Evolutionary conservation across 2,888 invertebrate species (phyloP), one percentile per base, ranked within the genome.

Genomic region (Hesperia comma): DNA sequence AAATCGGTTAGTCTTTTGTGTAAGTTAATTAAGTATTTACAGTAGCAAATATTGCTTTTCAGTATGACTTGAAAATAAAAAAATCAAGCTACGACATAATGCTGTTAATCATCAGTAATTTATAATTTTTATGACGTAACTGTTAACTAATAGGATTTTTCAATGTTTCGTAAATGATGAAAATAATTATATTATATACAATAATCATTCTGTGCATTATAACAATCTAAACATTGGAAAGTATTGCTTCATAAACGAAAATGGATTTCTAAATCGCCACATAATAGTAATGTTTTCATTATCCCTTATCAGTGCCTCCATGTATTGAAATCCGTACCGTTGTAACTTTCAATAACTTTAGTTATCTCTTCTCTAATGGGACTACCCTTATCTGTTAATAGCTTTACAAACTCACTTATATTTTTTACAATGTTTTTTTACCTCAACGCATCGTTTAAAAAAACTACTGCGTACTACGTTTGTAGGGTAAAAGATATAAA

Each of bases 361-460:
- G 60, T 66, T 66, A 66, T 66, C 66, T 61, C 15, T 21, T 15
- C 43, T 61, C 60, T 66, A 66, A 66, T 66, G 66, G 60, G 54
- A 54, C 60, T 66, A 60, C 73, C 68, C 73, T 84, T 84, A 85
- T 84, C 85, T 78, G 76, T 74, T 84, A 83, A 84, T 85, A 81
- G 81, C 76, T 83, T 79, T 77, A 79, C 77, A 74, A 75, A 78
- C 75, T 79, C 76, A 73, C 70, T 66, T 33, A 73, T 70, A 73
- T 76, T 81, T 81, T 79, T 80, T 78, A 69, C 70, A 68, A 71
- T 70, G 51, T 67, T 72, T 72, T 74, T 70, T 73, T 71, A 53
- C 66, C 56, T 68, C 63, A 53, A 56, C 70, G 71, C 73, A 75
- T 67, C 71, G 75, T 69, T 75, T 74, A 33, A 70, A 72, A 70